Percentiles rank a stretch among this genome's conserved stretches.
Evolutionary conservation across 2,113 vertebrate genomes (phyloP).

Genomic region (Mesembrinibis cayennensis): DNA sequence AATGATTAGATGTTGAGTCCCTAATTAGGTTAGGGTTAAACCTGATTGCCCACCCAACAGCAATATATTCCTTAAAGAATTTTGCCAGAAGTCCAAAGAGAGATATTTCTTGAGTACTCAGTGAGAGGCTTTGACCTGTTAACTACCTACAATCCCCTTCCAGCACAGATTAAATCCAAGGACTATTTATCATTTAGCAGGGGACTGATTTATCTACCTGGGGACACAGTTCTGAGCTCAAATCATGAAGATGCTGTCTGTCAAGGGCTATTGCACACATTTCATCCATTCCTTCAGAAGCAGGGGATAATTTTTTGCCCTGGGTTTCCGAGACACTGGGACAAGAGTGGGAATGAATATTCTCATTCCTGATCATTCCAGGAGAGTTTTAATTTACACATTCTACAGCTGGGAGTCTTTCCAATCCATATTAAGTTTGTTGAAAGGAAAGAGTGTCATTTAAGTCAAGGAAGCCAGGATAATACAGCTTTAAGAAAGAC

Average conservation of each 20-base stretch:
- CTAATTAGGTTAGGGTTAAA: not conserved
- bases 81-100: not conserved
- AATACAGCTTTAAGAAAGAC: not conserved
- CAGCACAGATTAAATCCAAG: not conserved
- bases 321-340: fast-evolving
- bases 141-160: not conserved
- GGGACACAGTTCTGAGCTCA: not conserved
- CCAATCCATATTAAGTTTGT: not conserved
- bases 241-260: not conserved
- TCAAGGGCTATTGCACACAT: not conserved
- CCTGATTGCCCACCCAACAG: not conserved
- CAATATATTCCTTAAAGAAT: not conserved
- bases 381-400: not conserved
- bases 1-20: not conserved
- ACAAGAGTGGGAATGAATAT: not conserved
- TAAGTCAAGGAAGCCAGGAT: not conserved
- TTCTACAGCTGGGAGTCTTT: not conserved
- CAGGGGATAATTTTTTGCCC: not conserved
- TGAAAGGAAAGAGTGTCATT: not conserved
- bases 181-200: not conserved
- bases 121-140: not conserved
- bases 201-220: not conserved
- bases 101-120: not conserved
- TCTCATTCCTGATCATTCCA: not conserved
- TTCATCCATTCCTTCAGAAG: not conserved